Evolutionary conservation across 2,888 invertebrate genomes (phyloP), one percentile per base, ranked within the genome.

Genomic region (Tricholauxania praeusta): DNA sequence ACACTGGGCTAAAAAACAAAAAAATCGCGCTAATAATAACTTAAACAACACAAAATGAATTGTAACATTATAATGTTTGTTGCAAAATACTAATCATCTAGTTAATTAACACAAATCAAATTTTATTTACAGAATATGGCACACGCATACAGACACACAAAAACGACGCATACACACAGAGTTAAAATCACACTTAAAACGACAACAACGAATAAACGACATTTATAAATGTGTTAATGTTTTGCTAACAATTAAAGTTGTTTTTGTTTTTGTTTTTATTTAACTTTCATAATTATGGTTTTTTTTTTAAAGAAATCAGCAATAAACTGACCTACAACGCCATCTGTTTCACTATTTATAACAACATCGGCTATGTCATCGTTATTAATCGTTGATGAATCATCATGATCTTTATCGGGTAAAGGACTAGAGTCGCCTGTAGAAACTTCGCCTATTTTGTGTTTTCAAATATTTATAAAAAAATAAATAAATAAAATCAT

Each of bases 271-370:
- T 60, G 22, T 72, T 72, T 73, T 71, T 52, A 47, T 75, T 17
- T 67, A 71, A 55, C 69, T 68, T 73, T 63, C 71, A 39, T 73
- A 77, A 76, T 67, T 77, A 80, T 76, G 7, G 0, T 39, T 39
- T 39, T 39, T 10, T 39, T 39, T 39, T 39, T 68, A 71, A 75
- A 77, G 75, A 74, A 77, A 74, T 74, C 71, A 76, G 73, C 72
- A 78, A 71, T 76, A 75, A 80, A 87, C 87, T 87, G 84, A 87
- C 87, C 87, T 87, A 87, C 87, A 80, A 84, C 84, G 79, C 82
- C 84, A 78, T 81, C 82, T 76, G 79, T 80, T 76, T 82, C 85
- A 80, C 82, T 84, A 81, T 80, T 83, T 79, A 85, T 82, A 80
- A 83, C 84, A 77, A 83, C 82, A 80, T 86, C 87, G 78, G 83